Conservation (phyloP, 2,797 vertebrate genomes). For the Onychomys torridus region DNA sequence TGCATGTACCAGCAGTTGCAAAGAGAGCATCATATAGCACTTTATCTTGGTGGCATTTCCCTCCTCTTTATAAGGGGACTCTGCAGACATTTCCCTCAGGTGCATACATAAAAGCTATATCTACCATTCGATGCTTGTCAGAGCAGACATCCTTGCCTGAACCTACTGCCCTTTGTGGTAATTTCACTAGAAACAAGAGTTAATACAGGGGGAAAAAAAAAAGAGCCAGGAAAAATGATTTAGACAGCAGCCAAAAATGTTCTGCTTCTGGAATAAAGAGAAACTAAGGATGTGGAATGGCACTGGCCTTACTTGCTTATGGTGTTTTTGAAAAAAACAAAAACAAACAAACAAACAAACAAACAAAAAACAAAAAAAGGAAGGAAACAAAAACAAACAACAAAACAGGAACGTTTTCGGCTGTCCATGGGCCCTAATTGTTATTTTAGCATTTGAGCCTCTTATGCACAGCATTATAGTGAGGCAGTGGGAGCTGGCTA, state of each 20-base stretch:
- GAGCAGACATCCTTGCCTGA: slow-evolving; percentile 75
- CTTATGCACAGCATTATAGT: not conserved
- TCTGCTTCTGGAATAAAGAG: slow-evolving; percentile 59
- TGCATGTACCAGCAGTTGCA: slow-evolving; percentile 60
- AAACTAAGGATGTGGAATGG: slow-evolving; percentile 67
- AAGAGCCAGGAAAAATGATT: slow-evolving; percentile 37
- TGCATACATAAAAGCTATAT: slow-evolving; percentile 92
- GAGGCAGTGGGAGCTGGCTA: not conserved
- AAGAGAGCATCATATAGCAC: slow-evolving; percentile 68
- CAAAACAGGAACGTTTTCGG: slow-evolving; percentile 54
- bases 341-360: not conserved
- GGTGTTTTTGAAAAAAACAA: not conserved
- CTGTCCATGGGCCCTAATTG: slow-evolving; percentile 32
- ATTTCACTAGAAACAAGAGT: slow-evolving; percentile 70
- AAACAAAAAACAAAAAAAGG: not conserved
- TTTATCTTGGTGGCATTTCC: slow-evolving; percentile 76
- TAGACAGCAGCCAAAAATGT: slow-evolving; percentile 44
- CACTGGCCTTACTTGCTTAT: slow-evolving; percentile 38
- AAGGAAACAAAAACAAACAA: not conserved
- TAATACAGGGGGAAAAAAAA: not conserved
- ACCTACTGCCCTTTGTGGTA: slow-evolving; percentile 75
- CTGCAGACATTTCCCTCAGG: slow-evolving; percentile 92
- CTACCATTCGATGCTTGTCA: slow-evolving; percentile 90
- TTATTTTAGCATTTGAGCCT: slow-evolving; percentile 17
- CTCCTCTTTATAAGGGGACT: slow-evolving; percentile 89